Evolutionary conservation across 2,888 invertebrate species (phyloP).

Genomic region (Acrobasis suavella): DNA sequence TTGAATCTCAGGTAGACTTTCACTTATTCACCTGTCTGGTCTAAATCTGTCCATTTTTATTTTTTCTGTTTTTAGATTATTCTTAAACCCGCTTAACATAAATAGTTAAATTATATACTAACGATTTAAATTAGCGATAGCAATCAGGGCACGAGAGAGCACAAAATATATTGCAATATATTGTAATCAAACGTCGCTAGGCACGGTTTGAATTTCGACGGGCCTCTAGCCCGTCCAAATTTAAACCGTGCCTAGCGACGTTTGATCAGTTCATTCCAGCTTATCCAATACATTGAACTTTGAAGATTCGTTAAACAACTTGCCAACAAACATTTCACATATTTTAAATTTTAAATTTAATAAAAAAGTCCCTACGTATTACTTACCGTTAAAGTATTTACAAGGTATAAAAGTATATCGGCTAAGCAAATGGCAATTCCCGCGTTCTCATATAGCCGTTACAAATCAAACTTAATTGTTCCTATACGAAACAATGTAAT

Average conservation of each 20-base stretch:
- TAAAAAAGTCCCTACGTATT: background rate
- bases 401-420: background rate
- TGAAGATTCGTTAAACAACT: too few relatives aligned
- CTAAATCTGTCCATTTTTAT: background rate
- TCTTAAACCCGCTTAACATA: background rate
- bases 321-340: too few relatives aligned
- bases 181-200: too few relatives aligned
- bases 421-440: background rate
- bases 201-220: too few relatives aligned
- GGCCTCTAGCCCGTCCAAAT: too few relatives aligned
- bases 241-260: too few relatives aligned
- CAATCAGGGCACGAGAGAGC: too few relatives aligned
- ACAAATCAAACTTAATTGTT: conserved; percentile 38
- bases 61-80: background rate
- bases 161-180: too few relatives aligned
- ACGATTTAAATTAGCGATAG: too few relatives aligned
- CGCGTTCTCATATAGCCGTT: conserved; percentile 26
- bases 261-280: too few relatives aligned
- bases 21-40: background rate
- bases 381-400: background rate
- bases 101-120: too few relatives aligned
- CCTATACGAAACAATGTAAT: conserved; percentile 37
- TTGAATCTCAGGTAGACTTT: background rate
- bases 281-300: too few relatives aligned
- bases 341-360: background rate